Evolutionary conservation across 2,113 vertebrate genomes (phyloP), one percentile per base, ranked within the genome.

Genomic region (Etheostoma spectabile): DNA sequence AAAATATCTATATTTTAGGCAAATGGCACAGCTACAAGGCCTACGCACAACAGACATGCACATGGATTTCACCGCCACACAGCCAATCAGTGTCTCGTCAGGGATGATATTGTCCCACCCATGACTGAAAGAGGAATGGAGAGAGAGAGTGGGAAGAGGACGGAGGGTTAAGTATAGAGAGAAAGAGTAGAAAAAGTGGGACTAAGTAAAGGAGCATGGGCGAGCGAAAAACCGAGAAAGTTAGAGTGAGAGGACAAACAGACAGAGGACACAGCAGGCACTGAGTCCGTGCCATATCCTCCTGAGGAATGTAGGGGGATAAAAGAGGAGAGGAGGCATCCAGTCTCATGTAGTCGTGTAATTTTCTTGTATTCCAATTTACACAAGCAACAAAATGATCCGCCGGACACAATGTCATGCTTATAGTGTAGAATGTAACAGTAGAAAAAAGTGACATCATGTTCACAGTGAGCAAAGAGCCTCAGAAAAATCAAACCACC

Each of bases 211-310:
- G 51, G 66, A 70, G 66, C 6, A 24, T 46, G 45, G 57, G 60
- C 8, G 45, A 61, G 64, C 55, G 30, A n/a, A 64, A 74, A 46
- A 64, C 16, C 83, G 30, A 53, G 42, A 59, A 67, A 42, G 69
- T 62, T 21, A 49, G 56, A 80, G 27, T 8, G 64, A 72, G 69
- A 84, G 80, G 85, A 71, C 71, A 62, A 33, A 79, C 80, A 63
- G 83, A 53, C 38, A 61, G 80, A 67, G 70, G 80, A 81, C 87
- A 85, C 79, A 71, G 79, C 77, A 80, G 72, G 79, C 19, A 59
- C 21, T 30, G 53, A 78, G 52, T 15, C 3, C 2, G 19, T 84
- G 73, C 79, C 69, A 73, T 61, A 55, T 33, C 72, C 78, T 74
- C 62, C 13, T 61, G 86, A 79, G 80, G 72, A 75, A 70, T 60